Evolutionary conservation across 2,113 vertebrate species (phyloP), one percentile per base, ranked within the genome.

Genomic region (Hypocryptadius cinnamomeus): DNA sequence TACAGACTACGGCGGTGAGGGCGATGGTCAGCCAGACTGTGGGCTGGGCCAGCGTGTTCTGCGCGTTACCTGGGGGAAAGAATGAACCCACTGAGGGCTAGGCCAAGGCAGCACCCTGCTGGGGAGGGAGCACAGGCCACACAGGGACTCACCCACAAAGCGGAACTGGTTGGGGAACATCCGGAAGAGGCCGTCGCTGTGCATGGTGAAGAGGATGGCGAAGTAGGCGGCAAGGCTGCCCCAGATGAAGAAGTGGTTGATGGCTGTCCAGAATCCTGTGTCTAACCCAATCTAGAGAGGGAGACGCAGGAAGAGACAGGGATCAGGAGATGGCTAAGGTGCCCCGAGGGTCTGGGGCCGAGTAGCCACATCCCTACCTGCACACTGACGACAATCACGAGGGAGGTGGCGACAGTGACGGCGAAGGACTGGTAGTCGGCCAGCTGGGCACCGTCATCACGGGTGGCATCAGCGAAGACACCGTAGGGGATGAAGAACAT

Each of bases 231-330:
- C 98, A 42, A 99, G 96, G 85, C 99, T 99, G 85, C 99, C 99
- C 99, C 98, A 99, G 94, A 99, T 98, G 95, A 99, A 99, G 97
- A 99, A 98, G 71, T 99, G 99, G 97, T 99, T 99, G 96, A 99
- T 98, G 71, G 98, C 97, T 0, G 99, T 99, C 99, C 99, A 99
- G 96, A 98, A 99, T 51, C 99, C 98, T 0, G 99, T 99, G 90
- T 99, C 99, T 18, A 99, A 96, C 53, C 98, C 98, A 0, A 99
- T 99, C 99, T 99, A 85, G 45, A 35, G 16, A 84, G n/a, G 45
- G 11, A 9, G 12, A 76, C 35, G 33, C 16, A 57, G 42, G 56
- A 45, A 40, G 33, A 24, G 15, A n/a, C 14, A 48, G 30, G 8
- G 37, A 24, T 65, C 39, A 30, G 28, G 39, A 35, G 42, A 50